Base-by-base conservation (phyloP, 2,113 vertebrate species). In the Paratilapia polleni region DNA sequence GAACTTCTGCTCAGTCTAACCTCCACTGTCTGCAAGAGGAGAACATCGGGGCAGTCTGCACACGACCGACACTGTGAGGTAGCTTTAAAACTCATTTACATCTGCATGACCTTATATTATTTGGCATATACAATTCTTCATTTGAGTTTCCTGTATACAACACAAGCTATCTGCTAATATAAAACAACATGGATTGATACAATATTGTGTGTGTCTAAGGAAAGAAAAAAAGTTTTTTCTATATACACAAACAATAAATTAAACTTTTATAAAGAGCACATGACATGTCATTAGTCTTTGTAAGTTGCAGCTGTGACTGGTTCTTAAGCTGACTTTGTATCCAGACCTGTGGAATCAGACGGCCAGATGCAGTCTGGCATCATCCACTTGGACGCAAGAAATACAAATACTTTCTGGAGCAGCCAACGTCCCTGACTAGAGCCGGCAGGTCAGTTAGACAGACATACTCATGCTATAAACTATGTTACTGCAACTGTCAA, bases 321-420 rank as follows among this genome's bases (percentile, higher is more conserved):
- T 75, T 81, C 2, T 13, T 73, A 24, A 60, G 20, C 34, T 38
- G 17, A 31, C 12, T 73, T 78, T 92, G 62, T 66, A 0, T 79
- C 80, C 92, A 98, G 98, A 91, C 89, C 38, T 77, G 57, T 86
- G 94, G 92, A 61, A 86, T 95, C 9, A 95, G 96, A 10, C 34
- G 84, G 4, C 83, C 89, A 1, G 96, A 97, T 92, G 77, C 56
- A 19, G 95, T 98, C 79, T 98, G 98, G 97, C 96, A 97, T 91
- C 96, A 98, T 80, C 93, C 96, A 3, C 19, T 93, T 49, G 87
- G 70, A 83, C 94, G 95, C 57, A 95, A 92, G 90, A 97, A 97
- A 93, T 97, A 97, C 92, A 96, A 93, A 75, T 93, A 96, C 86
- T 90, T 98, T 88, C 94, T 97, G 80, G 97, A 97, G 73, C 96